Evolutionary conservation across 2,888 invertebrate genomes (phyloP).

Genomic region (Scrobipalpa costella): DNA sequence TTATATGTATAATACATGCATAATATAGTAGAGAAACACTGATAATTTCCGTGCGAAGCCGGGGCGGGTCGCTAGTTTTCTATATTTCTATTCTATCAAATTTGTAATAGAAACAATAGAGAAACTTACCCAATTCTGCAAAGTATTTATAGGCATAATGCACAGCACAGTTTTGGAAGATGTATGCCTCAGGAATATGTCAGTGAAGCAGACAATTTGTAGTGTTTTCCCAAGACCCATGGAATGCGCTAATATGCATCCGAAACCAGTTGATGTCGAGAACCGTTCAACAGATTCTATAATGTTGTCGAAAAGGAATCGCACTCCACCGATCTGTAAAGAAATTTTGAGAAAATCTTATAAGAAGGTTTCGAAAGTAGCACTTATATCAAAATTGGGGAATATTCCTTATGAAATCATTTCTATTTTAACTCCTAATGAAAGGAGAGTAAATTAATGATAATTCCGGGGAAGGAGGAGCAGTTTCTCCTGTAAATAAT

Average conservation of each 20-base stretch:
- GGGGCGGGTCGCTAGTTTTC: too few relatives aligned
- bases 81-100: too few relatives aligned
- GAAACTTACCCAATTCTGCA: constrained; percentile 93
- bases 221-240: constrained; percentile 99
- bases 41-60: too few relatives aligned
- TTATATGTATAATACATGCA: too few relatives aligned
- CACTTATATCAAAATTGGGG: neutral
- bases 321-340: constrained; percentile 91
- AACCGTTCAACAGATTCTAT: constrained; percentile 96
- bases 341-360: constrained; percentile 41
- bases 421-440: too few relatives aligned
- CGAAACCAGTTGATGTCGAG: constrained; percentile 94
- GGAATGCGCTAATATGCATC: constrained; percentile 98
- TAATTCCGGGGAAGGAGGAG: too few relatives aligned
- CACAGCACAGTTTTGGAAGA: constrained; percentile 93
- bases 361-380: neutral
- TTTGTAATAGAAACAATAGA: neutral
- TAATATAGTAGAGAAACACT: too few relatives aligned
- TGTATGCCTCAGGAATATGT: constrained; percentile 96
- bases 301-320: constrained; percentile 98
- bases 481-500: too few relatives aligned
- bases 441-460: too few relatives aligned
- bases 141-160: constrained; percentile 99
- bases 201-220: constrained; percentile 97
- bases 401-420: neutral